A percentile compares a stretch with the other conserved stretches of the same genome.
Evolutionary conservation across 1,140 invertebrate species (phyloP).

Genomic region (Cyrtorhinus lividipennis): DNA sequence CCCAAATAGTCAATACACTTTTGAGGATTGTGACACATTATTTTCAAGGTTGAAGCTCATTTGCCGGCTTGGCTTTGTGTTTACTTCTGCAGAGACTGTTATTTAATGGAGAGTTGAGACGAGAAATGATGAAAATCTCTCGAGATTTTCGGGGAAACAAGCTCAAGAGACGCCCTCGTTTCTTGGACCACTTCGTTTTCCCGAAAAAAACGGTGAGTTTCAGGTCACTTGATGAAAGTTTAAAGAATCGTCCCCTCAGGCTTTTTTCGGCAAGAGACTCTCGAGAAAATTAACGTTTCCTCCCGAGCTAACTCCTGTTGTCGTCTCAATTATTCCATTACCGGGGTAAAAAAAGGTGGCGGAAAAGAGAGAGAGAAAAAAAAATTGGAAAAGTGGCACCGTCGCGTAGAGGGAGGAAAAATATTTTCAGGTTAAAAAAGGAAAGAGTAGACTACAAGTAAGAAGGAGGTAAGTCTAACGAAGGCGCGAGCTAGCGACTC

Average conservation of each 20-base stretch:
- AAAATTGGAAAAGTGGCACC: neutral
- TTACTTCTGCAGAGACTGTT: no score
- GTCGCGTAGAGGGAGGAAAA: neutral
- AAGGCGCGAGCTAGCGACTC: neutral
- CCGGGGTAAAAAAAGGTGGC: neutral
- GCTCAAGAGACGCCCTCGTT: no score
- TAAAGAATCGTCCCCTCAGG: neutral
- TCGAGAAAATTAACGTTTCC: neutral
- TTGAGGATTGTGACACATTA: no score
- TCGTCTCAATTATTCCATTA: constrained; percentile 10
- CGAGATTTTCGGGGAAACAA: no score
- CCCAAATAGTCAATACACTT: no score
- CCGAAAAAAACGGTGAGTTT: neutral
- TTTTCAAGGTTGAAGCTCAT: no score
- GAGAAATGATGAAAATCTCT: no score
- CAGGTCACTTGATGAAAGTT: neutral
- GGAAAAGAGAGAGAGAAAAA: neutral
- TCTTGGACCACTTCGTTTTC: no score
- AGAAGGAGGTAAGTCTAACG: constrained; percentile 3
- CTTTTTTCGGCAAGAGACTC: neutral
- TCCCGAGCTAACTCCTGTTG: neutral
- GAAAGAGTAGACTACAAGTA: neutral
- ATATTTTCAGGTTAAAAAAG: neutral
- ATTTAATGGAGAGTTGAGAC: no score
- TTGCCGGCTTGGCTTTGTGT: no score